These are phyloP conservation scores for Hemiprocne comata DNA, from an alignment of 2,113 vertebrate genomes.

Conservation along the genomic window DNA sequence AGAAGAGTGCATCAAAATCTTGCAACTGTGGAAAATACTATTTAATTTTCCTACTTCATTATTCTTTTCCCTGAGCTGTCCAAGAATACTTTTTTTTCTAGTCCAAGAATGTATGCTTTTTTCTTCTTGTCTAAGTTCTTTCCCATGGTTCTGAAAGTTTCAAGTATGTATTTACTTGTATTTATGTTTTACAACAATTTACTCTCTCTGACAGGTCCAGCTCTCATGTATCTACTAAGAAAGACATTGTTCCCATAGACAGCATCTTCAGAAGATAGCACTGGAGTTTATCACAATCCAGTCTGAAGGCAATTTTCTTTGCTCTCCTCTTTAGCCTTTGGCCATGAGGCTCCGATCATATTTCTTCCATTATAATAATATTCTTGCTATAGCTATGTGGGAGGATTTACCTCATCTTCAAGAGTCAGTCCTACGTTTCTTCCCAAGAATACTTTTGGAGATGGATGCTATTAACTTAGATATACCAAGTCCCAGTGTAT, in stretches of 20 bases:
- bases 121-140: not conserved
- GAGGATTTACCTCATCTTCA: not conserved
- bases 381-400: not conserved
- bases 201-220: not conserved
- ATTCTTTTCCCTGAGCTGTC: not conserved
- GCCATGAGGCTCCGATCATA: not conserved
- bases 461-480: not conserved
- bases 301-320: not conserved
- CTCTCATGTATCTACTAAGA: not conserved
- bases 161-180: not conserved
- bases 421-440: not conserved
- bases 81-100: not conserved
- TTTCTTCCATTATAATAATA: not conserved
- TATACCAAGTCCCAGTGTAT: not conserved
- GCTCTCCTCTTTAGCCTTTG: not conserved
- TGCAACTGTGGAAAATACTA: not conserved
- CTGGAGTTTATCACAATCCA: not conserved
- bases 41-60: not conserved
- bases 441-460: not conserved
- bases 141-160: not conserved
- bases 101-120: not conserved
- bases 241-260: not conserved
- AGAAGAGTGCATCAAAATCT: not conserved
- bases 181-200: not conserved
- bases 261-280: not conserved